Percentiles rank a stretch among this genome's conserved stretches.
These are phyloP conservation scores for Drosophila nigrodunni DNA, from an alignment of 1,140 invertebrate genomes.

Conservation along the genomic window DNA sequence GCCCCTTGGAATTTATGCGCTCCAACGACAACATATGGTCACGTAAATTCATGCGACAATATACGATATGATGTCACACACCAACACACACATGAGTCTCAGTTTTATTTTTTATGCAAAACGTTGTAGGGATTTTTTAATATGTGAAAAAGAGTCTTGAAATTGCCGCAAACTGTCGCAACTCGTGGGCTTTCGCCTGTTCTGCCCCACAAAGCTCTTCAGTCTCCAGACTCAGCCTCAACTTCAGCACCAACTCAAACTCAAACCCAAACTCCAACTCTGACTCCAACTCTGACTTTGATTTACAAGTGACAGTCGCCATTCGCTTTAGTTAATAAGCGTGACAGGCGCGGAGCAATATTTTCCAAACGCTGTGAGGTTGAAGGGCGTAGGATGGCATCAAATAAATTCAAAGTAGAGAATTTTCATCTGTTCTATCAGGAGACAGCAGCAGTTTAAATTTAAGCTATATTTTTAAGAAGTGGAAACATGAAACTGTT, in stretches of 20 bases:
- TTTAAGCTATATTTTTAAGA: too few relatives aligned
- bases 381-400: neutral
- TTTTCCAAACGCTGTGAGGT: slow-evolving; percentile 12
- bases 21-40: slow-evolving; percentile 82
- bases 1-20: slow-evolving; percentile 78
- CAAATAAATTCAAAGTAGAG: slow-evolving; percentile 6
- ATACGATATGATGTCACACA: slow-evolving; percentile 77
- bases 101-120: slow-evolving; percentile 82
- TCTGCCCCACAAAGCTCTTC: slow-evolving; percentile 15
- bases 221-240: neutral
- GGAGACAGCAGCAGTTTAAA: neutral
- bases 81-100: slow-evolving; percentile 40
- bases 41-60: slow-evolving; percentile 83
- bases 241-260: neutral
- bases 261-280: neutral
- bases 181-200: slow-evolving; percentile 10
- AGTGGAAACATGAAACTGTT: too few relatives aligned
- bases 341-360: slow-evolving; percentile 45
- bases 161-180: slow-evolving; percentile 43
- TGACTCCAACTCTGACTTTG: slow-evolving; percentile 24
- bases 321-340: slow-evolving; percentile 71
- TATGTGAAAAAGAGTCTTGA: slow-evolving; percentile 74
- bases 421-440: neutral
- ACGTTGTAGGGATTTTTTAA: slow-evolving; percentile 78
- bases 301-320: slow-evolving; percentile 72